These are phyloP conservation scores for Eurytoma californica DNA, from an alignment of 2,888 invertebrate genomes.

Conservation along the genomic window DNA sequence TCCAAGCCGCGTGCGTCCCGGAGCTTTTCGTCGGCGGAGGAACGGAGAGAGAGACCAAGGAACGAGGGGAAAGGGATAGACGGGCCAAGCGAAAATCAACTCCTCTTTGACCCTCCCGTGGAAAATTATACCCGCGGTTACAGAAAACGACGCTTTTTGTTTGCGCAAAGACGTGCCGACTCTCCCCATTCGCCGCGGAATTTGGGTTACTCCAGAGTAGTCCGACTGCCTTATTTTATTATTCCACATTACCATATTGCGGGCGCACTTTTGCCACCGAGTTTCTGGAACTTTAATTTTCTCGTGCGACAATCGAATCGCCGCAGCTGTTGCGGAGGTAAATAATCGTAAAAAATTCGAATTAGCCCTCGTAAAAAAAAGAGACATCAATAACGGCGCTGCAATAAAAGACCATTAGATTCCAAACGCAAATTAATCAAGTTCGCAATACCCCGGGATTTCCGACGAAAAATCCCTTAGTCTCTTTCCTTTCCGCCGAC, in stretches of 20 bases:
- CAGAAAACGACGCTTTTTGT: conserved; percentile 35
- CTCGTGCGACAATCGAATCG: not conserved
- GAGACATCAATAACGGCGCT: no score
- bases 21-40: conserved; percentile 33
- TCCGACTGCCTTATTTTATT: not conserved
- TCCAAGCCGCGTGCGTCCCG: conserved; percentile 21
- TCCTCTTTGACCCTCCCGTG: conserved; percentile 16
- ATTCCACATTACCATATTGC: not conserved
- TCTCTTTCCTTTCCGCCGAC: no score
- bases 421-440: no score
- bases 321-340: no score
- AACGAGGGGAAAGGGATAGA: conserved; percentile 51
- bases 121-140: conserved; percentile 29
- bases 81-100: conserved; percentile 37
- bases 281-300: not conserved
- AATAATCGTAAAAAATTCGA: no score
- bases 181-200: not conserved
- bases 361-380: not conserved
- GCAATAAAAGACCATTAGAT: no score
- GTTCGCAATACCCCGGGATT: no score
- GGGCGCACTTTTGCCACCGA: not conserved
- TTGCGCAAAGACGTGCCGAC: conserved; percentile 4
- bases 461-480: no score
- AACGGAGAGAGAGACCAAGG: conserved; percentile 39
- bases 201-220: conserved; percentile 12